Base-by-base conservation (phyloP, 2,797 vertebrate genomes). In the Lemur catta region DNA sequence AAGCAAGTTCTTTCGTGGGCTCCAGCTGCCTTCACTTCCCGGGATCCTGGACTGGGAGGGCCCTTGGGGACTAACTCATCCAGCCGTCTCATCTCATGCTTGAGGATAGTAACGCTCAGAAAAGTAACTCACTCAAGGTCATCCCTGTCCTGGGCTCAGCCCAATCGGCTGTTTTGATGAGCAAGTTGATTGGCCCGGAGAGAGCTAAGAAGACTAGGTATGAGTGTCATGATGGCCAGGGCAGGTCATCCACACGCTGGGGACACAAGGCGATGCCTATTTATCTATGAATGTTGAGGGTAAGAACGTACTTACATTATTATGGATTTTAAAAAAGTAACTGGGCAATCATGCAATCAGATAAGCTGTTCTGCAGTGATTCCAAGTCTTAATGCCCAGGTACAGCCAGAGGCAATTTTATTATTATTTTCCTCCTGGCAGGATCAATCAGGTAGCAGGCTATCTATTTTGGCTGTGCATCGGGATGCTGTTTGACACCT, bases 381-480 rank as follows among this genome's bases (percentile, higher is more conserved):
- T 95, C 85, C 41, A 69, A 82, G 67, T 65, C 74, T 52, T 38
- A 26, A 71, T 50, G 52, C 78, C 55, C 63, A 89, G 88, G 78
- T 82, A 61, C 10, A 46, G 43, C 85, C 43, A 24, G 26, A 13
- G 63, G 86, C 72, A 48, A 1, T 95, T 88, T 88, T 92, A 50
- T 75, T 71, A 3, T 35, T 78, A 26, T 35, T 35, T 55, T 55
- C 38, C 50, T 79, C 5, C n/a, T 79, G n/a, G 50, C 50, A 10
- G n/a, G 76, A 79, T 79, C 50, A 79, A 28, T 48, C 63, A 89
- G 78, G 69, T 82, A 67, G 13, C 38, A 24, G 69, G 74, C 67
- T 85, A 2, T 95, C 88, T 95, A 57, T 76, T 80, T 95, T 88
- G 95, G 72, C 90, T 48, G 0, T 59, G 26, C 74, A 30, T 11